phyloP scores from a whole-genome alignment of 2,888 invertebrate genomes.

The Ormia ochracea region DNA sequence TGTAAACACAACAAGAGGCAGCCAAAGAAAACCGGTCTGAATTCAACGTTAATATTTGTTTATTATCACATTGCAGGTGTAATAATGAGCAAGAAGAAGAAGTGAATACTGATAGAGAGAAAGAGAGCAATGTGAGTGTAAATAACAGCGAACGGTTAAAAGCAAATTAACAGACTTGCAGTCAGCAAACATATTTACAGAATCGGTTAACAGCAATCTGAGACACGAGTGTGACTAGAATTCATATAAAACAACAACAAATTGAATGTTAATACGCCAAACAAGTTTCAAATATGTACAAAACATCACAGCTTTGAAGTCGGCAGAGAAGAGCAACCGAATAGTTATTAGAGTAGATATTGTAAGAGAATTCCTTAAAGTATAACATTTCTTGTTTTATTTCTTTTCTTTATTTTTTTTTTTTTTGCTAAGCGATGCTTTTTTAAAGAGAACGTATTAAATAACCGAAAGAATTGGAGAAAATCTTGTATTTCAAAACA shows the following conservation, averaged over 20 bases:
- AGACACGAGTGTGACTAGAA: neutral
- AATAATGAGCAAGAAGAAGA: slow-evolving; percentile 36
- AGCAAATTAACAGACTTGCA: slow-evolving; percentile 26
- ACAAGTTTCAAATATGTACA: slow-evolving; percentile 47
- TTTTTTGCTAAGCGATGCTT: neutral
- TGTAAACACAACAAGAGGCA: neutral
- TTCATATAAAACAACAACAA: neutral
- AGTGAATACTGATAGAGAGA: slow-evolving; percentile 2
- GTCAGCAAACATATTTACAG: neutral
- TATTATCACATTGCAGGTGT: slow-evolving; percentile 57
- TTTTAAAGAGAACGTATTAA: slow-evolving; percentile 10
- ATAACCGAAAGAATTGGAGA: neutral
- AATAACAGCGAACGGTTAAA: slow-evolving; percentile 38
- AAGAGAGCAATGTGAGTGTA: neutral
- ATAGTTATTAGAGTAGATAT: neutral
- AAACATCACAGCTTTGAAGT: slow-evolving; percentile 11
- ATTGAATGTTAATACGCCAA: slow-evolving; percentile 20
- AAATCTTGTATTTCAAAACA: slow-evolving; percentile 24
- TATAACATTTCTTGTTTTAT: slow-evolving; percentile 34
- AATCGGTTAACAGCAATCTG: slow-evolving; percentile 54
- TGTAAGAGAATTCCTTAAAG: slow-evolving; percentile 7
- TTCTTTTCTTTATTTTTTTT: too few species aligned
- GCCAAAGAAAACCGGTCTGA: slow-evolving; percentile 41
- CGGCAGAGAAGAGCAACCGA: neutral
- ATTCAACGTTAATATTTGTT: slow-evolving; percentile 48